phyloP scores from a whole-genome alignment of 2,888 invertebrate species.

The Clepsis dumicolana region DNA sequence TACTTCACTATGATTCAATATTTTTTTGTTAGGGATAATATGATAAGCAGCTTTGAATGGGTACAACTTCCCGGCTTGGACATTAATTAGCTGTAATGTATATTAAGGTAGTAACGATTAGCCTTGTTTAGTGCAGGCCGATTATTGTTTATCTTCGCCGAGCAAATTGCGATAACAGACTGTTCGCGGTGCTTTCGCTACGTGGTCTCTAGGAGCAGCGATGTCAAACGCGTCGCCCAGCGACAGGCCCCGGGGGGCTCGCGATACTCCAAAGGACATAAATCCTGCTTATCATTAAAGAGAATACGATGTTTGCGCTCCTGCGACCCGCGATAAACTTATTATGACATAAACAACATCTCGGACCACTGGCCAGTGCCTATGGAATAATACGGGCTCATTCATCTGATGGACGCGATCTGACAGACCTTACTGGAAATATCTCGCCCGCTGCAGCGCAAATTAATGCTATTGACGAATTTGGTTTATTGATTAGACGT shows the following conservation, averaged over 20 bases:
- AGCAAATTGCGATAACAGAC: neutral
- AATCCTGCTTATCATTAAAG: constrained; percentile 65
- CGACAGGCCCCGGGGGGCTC: constrained; percentile 63
- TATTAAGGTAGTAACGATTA: neutral
- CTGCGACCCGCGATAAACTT: constrained; percentile 79
- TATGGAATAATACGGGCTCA: constrained; percentile 78
- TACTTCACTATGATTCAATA: no score
- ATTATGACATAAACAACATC: constrained; percentile 79
- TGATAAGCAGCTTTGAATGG: no score
- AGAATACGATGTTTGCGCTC: constrained; percentile 68
- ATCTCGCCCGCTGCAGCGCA: neutral
- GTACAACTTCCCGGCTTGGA: no score
- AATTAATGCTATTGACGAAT: constrained; percentile 18
- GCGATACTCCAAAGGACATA: constrained; percentile 60
- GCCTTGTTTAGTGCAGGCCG: neutral
- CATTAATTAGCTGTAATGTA: neutral
- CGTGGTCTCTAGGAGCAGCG: neutral
- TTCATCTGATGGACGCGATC: constrained; percentile 45
- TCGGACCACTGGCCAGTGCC: constrained; percentile 44
- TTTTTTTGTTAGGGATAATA: no score
- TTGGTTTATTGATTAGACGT: constrained; percentile 6
- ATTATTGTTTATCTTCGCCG: neutral
- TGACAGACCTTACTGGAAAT: constrained; percentile 25
- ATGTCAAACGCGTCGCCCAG: constrained; percentile 23
- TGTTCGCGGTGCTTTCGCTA: neutral